A percentile compares a stretch with the other conserved stretches of the same genome.
These are phyloP conservation scores for Philantomba maxwellii DNA, from an alignment of 2,113 vertebrate genomes.

Conservation along the genomic window DNA sequence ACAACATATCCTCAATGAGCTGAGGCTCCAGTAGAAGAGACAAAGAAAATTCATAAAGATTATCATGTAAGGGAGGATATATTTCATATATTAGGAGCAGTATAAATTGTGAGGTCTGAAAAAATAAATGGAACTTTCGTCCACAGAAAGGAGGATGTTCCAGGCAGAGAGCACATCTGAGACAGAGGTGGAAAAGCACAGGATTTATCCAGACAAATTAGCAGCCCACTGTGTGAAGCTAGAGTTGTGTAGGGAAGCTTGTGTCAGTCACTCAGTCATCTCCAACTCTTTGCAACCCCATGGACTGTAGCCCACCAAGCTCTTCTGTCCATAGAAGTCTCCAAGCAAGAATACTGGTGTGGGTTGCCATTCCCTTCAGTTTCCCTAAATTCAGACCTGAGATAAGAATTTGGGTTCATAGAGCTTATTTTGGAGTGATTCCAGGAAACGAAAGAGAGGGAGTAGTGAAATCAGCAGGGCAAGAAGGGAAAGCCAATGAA, in stretches of 20 bases:
- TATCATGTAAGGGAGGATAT: not conserved
- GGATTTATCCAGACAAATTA: not conserved
- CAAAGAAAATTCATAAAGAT: not conserved
- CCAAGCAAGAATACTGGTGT: not conserved
- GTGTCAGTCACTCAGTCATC: not conserved
- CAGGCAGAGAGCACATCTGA: not conserved
- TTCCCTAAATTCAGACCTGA: not conserved
- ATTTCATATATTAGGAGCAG: not conserved
- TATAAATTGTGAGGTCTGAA: not conserved
- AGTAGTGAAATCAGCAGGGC: not conserved
- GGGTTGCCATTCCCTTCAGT: not conserved
- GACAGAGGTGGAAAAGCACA: not conserved
- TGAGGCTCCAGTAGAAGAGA: not conserved
- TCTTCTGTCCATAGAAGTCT: not conserved
- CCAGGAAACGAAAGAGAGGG: not conserved
- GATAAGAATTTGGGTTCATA: not conserved
- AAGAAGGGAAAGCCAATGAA: not conserved
- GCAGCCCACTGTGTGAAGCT: not conserved
- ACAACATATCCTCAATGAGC: not conserved
- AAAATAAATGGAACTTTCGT: not conserved
- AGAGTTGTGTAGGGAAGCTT: not conserved
- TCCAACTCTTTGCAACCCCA: not conserved
- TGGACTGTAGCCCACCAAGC: not conserved
- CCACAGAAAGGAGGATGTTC: not conserved
- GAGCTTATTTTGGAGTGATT: not conserved